Conservation (phyloP, 1,140 invertebrate genomes). For the Halyomorpha halys region DNA sequence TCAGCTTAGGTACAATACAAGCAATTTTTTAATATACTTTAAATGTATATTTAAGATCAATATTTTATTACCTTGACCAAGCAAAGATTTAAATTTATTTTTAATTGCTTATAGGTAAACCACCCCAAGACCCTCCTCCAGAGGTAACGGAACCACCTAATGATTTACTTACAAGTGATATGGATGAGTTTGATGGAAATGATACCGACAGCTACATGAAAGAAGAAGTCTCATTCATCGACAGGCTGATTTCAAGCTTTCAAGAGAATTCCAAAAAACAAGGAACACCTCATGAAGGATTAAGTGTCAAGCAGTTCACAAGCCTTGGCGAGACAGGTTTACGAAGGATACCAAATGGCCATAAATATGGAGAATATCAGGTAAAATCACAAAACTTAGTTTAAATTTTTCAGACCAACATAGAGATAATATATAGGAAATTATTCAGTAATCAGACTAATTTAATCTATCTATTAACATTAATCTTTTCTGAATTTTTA, state of each 20-base stretch:
- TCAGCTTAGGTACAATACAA: too few species aligned
- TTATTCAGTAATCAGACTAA: not conserved
- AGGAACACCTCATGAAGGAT: not conserved
- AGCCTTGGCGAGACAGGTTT: conserved; percentile 21
- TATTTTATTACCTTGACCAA: too few species aligned
- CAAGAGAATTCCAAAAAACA: conserved; percentile 1
- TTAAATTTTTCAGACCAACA: not conserved
- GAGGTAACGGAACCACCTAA: not conserved
- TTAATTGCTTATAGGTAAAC: not conserved
- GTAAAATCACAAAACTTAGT: conserved; percentile 6
- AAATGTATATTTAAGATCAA: too few species aligned
- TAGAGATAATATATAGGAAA: too few species aligned
- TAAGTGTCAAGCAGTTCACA: conserved; percentile 22
- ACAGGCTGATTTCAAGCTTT: conserved; percentile 20
- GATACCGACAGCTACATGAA: not conserved
- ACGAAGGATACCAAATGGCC: conserved; percentile 26
- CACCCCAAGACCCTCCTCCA: conserved; percentile 15
- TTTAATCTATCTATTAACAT: not conserved
- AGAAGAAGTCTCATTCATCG: conserved; percentile 15
- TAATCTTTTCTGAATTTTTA: too few species aligned
- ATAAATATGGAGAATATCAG: conserved; percentile 30
- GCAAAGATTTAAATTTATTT: not conserved
- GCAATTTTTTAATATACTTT: too few species aligned
- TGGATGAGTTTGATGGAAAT: not conserved
- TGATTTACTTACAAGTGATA: not conserved